Percentiles rank a stretch among this genome's conserved stretches.
phyloP scores from a whole-genome alignment of 2,797 vertebrate genomes.

The Limosa lapponica region DNA sequence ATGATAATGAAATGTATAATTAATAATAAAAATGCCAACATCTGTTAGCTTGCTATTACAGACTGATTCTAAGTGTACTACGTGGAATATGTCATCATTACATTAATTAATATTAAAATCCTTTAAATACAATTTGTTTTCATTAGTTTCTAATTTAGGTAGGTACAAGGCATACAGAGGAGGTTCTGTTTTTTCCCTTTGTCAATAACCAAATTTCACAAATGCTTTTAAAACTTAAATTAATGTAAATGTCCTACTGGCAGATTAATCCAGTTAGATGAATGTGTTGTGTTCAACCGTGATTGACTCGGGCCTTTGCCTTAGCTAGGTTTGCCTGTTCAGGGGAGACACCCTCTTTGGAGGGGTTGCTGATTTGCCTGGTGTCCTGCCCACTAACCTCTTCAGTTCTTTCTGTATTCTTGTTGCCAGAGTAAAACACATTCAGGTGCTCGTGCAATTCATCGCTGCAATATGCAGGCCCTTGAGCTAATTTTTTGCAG shows the following conservation, averaged over 20 bases:
- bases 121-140: conserved; percentile 82
- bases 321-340: not conserved
- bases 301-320: not conserved
- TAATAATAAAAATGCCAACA: conserved; percentile 87
- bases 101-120: conserved; percentile 84
- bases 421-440: not conserved
- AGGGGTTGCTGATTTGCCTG: not conserved
- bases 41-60: conserved; percentile 83
- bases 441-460: not conserved
- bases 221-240: conserved; percentile 64
- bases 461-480: not conserved
- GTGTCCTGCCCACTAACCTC: not conserved
- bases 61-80: conserved; percentile 77
- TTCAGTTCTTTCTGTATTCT: not conserved
- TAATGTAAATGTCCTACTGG: not conserved
- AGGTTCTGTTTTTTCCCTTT: conserved; percentile 51
- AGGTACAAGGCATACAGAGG: conserved; percentile 61
- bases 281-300: not conserved
- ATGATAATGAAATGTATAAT: conserved; percentile 87
- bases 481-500: conserved; percentile 23
- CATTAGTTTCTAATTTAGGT: conserved; percentile 78
- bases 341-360: not conserved
- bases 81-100: conserved; percentile 82
- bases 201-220: conserved; percentile 60
- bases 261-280: conserved; percentile 49